phyloP scores from a whole-genome alignment of 2,113 vertebrate species.

The Morphnarchus princeps region DNA sequence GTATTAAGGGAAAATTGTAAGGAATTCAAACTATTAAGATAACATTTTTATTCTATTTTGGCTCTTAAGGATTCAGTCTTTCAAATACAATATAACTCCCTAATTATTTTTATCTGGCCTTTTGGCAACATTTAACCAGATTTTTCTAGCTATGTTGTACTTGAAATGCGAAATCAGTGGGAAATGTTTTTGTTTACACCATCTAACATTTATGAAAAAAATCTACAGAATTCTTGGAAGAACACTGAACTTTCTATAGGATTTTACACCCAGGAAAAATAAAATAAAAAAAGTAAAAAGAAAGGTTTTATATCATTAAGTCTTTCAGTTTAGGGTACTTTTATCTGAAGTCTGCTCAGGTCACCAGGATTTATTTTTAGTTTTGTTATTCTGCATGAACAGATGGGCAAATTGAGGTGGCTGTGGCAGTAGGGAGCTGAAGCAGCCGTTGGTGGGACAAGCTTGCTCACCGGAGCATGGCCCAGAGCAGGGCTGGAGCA shows the following conservation, averaged over 20 bases:
- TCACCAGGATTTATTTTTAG: neutral
- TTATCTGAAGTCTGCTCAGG: neutral
- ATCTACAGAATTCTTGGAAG: neutral
- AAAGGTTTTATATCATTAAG: neutral
- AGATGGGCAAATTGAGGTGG: neutral
- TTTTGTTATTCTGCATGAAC: neutral
- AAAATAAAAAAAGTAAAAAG: neutral
- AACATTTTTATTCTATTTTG: neutral
- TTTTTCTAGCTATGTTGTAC: neutral
- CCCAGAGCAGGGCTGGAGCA: neutral
- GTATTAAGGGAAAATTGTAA: neutral
- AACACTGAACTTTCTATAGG: neutral
- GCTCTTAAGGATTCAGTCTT: neutral
- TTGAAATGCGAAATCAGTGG: neutral
- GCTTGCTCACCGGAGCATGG: neutral
- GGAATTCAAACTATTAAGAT: neutral
- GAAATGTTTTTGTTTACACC: neutral
- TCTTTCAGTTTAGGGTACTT: neutral
- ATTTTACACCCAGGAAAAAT: neutral
- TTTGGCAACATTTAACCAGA: neutral
- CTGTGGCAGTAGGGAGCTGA: neutral
- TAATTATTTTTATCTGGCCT: neutral
- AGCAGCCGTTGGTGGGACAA: neutral
- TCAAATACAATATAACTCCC: neutral
- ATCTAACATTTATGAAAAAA: neutral